Base-by-base conservation (phyloP, 1,140 invertebrate genomes). In the Bradynema listronoti region DNA sequence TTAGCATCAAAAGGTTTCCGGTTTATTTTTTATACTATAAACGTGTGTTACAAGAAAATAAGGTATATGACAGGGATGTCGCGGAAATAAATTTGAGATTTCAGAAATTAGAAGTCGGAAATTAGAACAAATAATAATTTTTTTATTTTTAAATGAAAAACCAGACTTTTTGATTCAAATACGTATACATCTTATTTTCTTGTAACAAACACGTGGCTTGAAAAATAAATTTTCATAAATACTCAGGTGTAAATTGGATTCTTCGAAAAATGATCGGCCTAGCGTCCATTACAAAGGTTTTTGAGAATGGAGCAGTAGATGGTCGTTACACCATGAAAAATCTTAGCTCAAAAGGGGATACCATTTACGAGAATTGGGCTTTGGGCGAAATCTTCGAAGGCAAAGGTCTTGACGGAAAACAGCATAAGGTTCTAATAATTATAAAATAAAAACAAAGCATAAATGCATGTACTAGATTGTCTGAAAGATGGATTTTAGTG, bases 191-290 rank as follows among this genome's bases (percentile, higher is more conserved):
- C n/a, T n/a, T n/a, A n/a, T n/a, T n/a, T n/a, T n/a, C n/a, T n/a
- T n/a, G n/a, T n/a, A n/a, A n/a, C n/a, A n/a, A n/a, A n/a, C n/a
- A n/a, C n/a, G n/a, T n/a, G n/a, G n/a, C n/a, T n/a, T n/a, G n/a
- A n/a, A n/a, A n/a, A n/a, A n/a, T n/a, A n/a, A n/a, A n/a, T n/a
- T n/a, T n/a, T n/a, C n/a, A n/a, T n/a, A n/a, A n/a, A n/a, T n/a
- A n/a, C n/a, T 22, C 43, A 72, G 74, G 58, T 22, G 72, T 74
- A 22, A 65, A 64, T 49, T 76, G 76, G 76, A 53, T 76, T 49
- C 30, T 78, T 1, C 58, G 73, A 22, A 77, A 76, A 58, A 61
- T 78, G 65, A 76, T 76, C 59, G 51, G 63, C 16, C 47, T 78
- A 32, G 46, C 65, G 9, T 63, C 69, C 4, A 56, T 76, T 41